Percentiles rank a stretch among this genome's conserved stretches.
phyloP scores from a whole-genome alignment of 1,140 invertebrate species.

The Lutraria rhynchaena region DNA sequence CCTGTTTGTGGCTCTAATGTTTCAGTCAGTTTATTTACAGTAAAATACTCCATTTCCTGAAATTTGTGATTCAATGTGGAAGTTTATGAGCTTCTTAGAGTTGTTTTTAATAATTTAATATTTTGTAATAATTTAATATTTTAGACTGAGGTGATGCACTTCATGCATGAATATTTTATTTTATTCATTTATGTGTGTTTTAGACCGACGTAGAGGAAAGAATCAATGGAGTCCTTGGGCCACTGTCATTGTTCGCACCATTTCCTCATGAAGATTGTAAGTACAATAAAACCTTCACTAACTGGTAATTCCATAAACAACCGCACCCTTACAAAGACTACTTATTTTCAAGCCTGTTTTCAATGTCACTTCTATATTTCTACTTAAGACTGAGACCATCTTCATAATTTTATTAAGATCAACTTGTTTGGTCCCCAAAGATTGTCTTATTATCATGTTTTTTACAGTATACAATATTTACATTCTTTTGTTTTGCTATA shows the following conservation, averaged over 20 bases:
- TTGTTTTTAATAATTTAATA: not conserved
- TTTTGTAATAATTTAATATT: not conserved
- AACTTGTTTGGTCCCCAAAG: too few relatives aligned
- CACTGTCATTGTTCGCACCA: slow-evolving; percentile 77
- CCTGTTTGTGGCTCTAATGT: not conserved
- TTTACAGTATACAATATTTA: too few relatives aligned
- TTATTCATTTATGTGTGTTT: slow-evolving; percentile 37
- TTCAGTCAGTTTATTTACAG: not conserved
- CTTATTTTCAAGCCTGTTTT: not conserved
- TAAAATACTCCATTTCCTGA: not conserved
- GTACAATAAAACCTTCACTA: slow-evolving; percentile 15
- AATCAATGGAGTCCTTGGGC: slow-evolving; percentile 74
- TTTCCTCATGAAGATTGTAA: slow-evolving; percentile 75
- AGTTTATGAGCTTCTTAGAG: not conserved
- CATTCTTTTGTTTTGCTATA: too few relatives aligned
- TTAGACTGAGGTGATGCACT: not conserved
- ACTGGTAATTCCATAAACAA: not conserved
- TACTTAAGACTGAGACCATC: too few relatives aligned
- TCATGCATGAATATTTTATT: too few relatives aligned
- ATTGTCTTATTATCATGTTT: too few relatives aligned
- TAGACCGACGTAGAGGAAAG: slow-evolving; percentile 77
- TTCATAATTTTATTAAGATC: too few relatives aligned
- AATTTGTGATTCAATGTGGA: not conserved
- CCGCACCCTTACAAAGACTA: not conserved
- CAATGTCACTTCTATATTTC: too few relatives aligned